A percentile compares a stretch with the other conserved stretches of the same genome.
Conservation (phyloP, 2,113 vertebrate species). For the Oryzias woworae region DNA sequence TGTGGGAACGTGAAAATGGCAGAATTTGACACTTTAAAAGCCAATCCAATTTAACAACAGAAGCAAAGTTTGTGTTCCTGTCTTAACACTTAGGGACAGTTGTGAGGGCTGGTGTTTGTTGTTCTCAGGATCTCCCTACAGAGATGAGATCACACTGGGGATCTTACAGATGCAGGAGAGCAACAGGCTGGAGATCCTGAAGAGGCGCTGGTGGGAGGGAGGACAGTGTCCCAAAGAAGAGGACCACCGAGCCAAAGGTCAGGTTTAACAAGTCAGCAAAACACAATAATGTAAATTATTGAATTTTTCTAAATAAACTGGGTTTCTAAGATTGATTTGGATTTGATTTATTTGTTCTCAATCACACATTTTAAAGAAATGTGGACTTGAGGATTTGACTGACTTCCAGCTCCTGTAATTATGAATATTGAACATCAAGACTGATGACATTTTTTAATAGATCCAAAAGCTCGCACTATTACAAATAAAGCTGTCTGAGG, state of each 20-base stretch:
- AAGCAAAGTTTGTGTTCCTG: too few relatives aligned
- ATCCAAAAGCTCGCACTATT: not conserved
- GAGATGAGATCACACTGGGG: constrained; percentile 89
- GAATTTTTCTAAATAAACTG: not conserved
- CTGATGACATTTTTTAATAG: too few relatives aligned
- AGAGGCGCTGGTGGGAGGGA: constrained; percentile 91
- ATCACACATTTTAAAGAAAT: too few relatives aligned
- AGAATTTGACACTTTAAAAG: too few relatives aligned
- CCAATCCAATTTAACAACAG: too few relatives aligned
- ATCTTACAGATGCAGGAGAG: constrained; percentile 90
- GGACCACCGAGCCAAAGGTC: constrained; percentile 89
- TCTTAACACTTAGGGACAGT: too few relatives aligned
- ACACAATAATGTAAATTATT: not conserved
- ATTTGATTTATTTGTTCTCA: not conserved
- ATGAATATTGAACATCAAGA: too few relatives aligned
- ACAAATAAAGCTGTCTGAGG: not conserved
- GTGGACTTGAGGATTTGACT: too few relatives aligned
- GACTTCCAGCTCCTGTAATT: too few relatives aligned
- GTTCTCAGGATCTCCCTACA: constrained; percentile 82
- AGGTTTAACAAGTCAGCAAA: not conserved
- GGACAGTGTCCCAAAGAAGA: constrained; percentile 89
- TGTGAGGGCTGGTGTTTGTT: not conserved
- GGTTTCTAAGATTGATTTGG: too few relatives aligned
- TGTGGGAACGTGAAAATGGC: too few relatives aligned
- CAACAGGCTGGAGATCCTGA: constrained; percentile 90